phyloP scores from a whole-genome alignment of 2,888 invertebrate genomes.

The Agriotes lineatus region DNA sequence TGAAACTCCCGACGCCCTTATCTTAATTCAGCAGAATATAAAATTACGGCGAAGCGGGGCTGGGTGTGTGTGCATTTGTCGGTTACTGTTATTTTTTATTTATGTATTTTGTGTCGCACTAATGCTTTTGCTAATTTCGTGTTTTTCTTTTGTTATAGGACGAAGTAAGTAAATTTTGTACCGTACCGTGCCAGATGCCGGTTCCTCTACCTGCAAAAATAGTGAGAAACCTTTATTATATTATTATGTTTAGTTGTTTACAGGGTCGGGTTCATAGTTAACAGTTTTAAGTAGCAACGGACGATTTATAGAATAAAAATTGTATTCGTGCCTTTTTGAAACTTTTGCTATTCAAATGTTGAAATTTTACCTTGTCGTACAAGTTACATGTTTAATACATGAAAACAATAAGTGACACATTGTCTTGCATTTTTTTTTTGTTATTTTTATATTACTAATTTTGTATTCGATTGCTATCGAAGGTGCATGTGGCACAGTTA shows the following conservation, averaged over 20 bases:
- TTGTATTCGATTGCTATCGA: no score
- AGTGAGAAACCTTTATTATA: constrained; percentile 40
- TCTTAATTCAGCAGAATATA: constrained; percentile 21
- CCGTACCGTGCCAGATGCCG: constrained; percentile 33
- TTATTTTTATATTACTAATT: no score
- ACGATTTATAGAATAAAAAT: no score
- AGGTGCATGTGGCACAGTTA: no score
- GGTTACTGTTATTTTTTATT: constrained; percentile 31
- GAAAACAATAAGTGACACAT: no score
- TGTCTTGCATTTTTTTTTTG: no score
- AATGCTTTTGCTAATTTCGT: constrained; percentile 59
- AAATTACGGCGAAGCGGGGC: not conserved
- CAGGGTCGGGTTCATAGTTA: not conserved
- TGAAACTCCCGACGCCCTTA: constrained; percentile 32
- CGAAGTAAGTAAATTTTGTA: constrained; percentile 64
- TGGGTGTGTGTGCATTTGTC: constrained; percentile 1
- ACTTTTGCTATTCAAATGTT: no score
- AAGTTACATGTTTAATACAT: no score
- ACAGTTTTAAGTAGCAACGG: not conserved
- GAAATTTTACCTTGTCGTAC: no score
- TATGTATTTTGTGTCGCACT: constrained; percentile 35
- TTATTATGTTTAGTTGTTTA: constrained; percentile 6
- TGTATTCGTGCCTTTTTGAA: no score
- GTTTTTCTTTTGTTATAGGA: constrained; percentile 66
- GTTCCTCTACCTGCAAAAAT: constrained; percentile 30